Conservation (phyloP, 2,113 vertebrate genomes). For the Smithornis capensis region DNA sequence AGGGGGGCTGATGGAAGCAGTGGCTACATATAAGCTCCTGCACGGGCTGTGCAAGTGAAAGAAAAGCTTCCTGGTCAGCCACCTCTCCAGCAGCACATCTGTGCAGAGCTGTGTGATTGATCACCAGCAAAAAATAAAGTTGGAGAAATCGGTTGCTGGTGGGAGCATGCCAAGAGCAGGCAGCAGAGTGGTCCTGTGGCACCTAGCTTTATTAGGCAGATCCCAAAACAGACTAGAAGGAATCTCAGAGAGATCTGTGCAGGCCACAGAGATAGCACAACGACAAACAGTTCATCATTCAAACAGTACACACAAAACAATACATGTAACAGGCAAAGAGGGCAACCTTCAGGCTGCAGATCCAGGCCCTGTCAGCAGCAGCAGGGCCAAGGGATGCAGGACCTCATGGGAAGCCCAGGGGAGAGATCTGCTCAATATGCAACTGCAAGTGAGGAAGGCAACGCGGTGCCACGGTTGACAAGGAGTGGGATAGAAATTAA, state of each 20-base stretch:
- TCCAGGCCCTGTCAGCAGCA: neutral
- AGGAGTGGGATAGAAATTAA: neutral
- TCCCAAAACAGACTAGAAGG: neutral
- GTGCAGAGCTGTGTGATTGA: neutral
- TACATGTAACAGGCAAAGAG: neutral
- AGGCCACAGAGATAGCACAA: neutral
- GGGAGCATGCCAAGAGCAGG: neutral
- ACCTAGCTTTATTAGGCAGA: neutral
- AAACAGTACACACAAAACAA: neutral
- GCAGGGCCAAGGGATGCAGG: neutral
- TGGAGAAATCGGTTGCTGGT: neutral
- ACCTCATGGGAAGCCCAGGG: neutral
- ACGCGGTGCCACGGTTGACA: neutral
- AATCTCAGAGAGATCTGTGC: neutral
- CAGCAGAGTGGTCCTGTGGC: neutral
- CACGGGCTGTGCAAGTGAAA: neutral
- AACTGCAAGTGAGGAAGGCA: neutral
- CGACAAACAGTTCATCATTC: conserved; percentile 4
- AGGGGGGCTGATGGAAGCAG: neutral
- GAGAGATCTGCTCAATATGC: neutral
- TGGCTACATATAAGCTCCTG: neutral
- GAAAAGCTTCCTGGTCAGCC: neutral
- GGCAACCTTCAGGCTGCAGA: neutral
- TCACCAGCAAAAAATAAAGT: neutral
- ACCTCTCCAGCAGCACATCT: neutral